Conservation (phyloP, 2,797 vertebrate genomes). For the Hirundo rustica region DNA sequence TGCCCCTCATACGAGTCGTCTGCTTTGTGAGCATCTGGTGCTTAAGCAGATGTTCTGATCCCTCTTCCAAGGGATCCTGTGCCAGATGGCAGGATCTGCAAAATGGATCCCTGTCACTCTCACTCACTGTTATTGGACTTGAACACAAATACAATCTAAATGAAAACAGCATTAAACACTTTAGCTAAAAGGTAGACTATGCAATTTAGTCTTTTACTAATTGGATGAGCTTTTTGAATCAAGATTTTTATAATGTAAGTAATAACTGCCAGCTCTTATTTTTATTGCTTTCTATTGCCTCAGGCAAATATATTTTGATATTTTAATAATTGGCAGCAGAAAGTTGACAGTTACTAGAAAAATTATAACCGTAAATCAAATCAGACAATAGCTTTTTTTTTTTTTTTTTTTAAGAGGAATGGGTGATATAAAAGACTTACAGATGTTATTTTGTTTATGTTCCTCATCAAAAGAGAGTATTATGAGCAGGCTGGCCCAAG, state of each 20-base stretch:
- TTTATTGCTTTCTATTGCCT: slow-evolving; percentile 29
- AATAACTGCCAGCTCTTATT: not conserved
- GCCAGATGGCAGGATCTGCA: not conserved
- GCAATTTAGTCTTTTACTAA: slow-evolving; percentile 13
- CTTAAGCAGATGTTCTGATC: not conserved
- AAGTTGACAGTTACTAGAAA: slow-evolving; percentile 26
- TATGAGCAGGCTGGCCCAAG: not conserved
- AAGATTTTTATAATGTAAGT: not conserved
- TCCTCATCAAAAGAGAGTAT: not conserved
- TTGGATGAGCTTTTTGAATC: not conserved
- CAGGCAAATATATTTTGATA: not conserved
- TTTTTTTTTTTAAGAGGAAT: not conserved
- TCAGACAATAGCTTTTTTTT: not conserved
- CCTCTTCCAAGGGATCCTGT: not conserved
- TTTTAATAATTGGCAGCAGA: slow-evolving; percentile 39
- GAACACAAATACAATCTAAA: not conserved
- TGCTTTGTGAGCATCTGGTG: not conserved
- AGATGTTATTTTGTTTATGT: not conserved
- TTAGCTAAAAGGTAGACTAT: not conserved
- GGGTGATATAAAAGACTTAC: not conserved
- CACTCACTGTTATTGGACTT: not conserved
- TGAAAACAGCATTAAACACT: not conserved
- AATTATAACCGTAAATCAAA: not conserved
- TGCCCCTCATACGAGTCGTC: not conserved
- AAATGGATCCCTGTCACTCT: not conserved